Percentiles rank a stretch among this genome's conserved stretches.
Conservation (phyloP, 2,888 invertebrate genomes). For the Carabus problematicus region DNA sequence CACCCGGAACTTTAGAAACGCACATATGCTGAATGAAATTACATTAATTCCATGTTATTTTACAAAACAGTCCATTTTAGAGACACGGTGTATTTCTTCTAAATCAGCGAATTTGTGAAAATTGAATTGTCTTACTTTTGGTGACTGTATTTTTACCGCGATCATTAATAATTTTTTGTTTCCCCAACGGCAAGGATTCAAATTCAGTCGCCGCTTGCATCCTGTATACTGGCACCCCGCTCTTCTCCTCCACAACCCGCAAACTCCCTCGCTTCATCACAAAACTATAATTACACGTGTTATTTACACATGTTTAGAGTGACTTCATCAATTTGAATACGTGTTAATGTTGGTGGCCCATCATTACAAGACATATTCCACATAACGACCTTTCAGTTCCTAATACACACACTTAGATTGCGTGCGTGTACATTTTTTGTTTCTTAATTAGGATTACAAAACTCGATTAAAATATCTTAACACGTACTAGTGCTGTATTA, state of each 20-base stretch:
- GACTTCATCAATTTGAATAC: conserved; percentile 31
- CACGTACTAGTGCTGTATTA: too few relatives aligned
- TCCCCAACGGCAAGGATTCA: conserved; percentile 31
- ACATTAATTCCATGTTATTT: too few relatives aligned
- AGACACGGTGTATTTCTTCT: too few relatives aligned
- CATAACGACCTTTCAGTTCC: too few relatives aligned
- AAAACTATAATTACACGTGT: conserved; percentile 30
- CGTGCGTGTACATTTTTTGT: too few relatives aligned
- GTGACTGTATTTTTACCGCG: conserved; percentile 19
- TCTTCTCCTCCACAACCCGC: neutral
- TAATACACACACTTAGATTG: too few relatives aligned
- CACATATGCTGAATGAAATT: too few relatives aligned
- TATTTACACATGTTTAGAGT: conserved; percentile 24
- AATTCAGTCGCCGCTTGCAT: conserved; percentile 2
- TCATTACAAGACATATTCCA: neutral
- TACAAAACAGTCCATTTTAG: too few relatives aligned
- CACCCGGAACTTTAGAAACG: too few relatives aligned
- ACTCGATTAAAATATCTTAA: too few relatives aligned
- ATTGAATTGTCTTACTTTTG: conserved; percentile 28
- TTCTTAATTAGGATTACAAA: too few relatives aligned
- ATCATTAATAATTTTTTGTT: conserved; percentile 27
- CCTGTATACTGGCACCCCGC: neutral
- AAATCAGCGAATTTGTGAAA: conserved; percentile 12
- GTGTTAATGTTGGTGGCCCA: conserved; percentile 12
- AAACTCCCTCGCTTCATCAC: conserved; percentile 7